A percentile compares a stretch with the other conserved stretches of the same genome.
Evolutionary conservation across 92 coral and sea anemone genomes (phyloP).

Genomic region (Zoanthus gigantus): DNA sequence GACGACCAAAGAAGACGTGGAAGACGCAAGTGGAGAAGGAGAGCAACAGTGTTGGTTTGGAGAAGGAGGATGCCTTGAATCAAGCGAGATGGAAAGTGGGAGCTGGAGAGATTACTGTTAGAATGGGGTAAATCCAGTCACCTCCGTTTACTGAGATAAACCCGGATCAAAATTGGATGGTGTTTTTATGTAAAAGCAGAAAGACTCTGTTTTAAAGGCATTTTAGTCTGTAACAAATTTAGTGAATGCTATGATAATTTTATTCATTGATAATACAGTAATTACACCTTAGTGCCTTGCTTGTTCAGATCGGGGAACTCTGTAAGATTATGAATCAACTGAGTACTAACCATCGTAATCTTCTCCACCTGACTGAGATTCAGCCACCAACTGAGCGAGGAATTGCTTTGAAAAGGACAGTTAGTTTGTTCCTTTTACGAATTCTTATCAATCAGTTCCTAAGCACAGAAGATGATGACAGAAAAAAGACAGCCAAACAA

Average conservation of each 20-base stretch:
- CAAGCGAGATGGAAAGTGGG: no score
- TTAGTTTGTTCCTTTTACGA: constrained; percentile 62
- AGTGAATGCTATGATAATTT: not conserved
- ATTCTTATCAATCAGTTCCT: constrained; percentile 60
- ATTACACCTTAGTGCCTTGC: constrained; percentile 6
- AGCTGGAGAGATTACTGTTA: no score
- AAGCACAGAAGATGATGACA: constrained; percentile 5
- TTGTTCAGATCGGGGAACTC: constrained; percentile 75
- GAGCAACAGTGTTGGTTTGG: no score
- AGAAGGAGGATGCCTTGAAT: no score
- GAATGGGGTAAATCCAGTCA: no score
- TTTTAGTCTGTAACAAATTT: no score
- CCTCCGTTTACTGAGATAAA: no score
- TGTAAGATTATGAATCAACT: constrained; percentile 61
- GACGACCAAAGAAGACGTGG: no score
- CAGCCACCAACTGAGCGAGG: constrained; percentile 88
- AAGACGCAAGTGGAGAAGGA: no score
- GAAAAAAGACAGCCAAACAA: constrained; percentile 15
- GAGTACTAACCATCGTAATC: constrained; percentile 76
- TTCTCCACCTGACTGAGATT: constrained; percentile 76
- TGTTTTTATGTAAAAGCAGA: no score
- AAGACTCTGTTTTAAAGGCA: no score
- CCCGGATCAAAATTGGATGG: no score
- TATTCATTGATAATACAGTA: not conserved
- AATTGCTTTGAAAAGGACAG: constrained; percentile 64